Conservation (phyloP, 2,888 invertebrate species). For the Acleris emargana region DNA sequence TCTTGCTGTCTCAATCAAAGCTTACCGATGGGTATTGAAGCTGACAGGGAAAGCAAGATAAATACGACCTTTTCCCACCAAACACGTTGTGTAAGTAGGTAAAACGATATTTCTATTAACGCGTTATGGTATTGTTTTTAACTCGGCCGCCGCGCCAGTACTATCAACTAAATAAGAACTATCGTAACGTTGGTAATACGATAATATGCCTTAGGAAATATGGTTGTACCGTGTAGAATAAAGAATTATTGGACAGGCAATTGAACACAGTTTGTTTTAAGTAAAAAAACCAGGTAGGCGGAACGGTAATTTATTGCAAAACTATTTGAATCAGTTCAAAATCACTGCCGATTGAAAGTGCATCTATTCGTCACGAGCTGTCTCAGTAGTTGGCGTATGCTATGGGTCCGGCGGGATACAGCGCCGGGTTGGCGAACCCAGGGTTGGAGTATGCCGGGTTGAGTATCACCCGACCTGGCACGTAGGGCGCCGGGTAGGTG, state of each 20-base stretch:
- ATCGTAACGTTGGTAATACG: too few relatives aligned
- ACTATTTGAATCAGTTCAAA: conserved; percentile 36
- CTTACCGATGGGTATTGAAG: too few relatives aligned
- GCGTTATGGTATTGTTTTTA: too few relatives aligned
- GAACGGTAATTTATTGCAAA: conserved; percentile 50
- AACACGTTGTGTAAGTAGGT: too few relatives aligned
- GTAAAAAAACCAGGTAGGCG: conserved; percentile 46
- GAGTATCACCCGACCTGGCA: conserved; percentile 46
- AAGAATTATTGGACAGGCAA: background rate
- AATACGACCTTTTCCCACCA: too few relatives aligned
- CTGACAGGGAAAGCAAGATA: too few relatives aligned
- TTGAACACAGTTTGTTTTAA: background rate
- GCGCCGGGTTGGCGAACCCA: conserved; percentile 7
- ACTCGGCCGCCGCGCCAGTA: too few relatives aligned
- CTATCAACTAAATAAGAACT: too few relatives aligned
- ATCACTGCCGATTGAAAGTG: conserved; percentile 38
- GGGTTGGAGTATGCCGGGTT: conserved; percentile 17
- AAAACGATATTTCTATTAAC: too few relatives aligned
- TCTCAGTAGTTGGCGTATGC: conserved; percentile 49
- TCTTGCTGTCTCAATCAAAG: too few relatives aligned
- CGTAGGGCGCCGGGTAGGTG: conserved; percentile 35
- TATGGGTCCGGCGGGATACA: conserved; percentile 40
- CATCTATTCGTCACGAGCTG: background rate
- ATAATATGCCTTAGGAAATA: too few relatives aligned
- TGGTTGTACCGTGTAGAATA: too few relatives aligned